These are phyloP conservation scores for Bugula neritina DNA, from an alignment of 2,888 invertebrate genomes.

Conservation along the genomic window DNA sequence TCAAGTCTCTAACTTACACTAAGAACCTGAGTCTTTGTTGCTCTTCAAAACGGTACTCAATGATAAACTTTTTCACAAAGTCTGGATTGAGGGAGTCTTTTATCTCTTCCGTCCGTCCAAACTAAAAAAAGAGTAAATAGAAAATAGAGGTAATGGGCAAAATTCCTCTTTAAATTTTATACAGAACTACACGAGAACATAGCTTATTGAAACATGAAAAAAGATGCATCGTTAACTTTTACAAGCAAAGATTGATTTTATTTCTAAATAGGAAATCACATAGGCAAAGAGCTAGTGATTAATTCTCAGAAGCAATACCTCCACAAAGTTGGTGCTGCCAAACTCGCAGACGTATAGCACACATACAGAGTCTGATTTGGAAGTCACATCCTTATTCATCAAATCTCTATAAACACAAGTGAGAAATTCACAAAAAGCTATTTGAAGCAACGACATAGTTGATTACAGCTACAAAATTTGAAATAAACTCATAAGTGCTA, in stretches of 20 bases:
- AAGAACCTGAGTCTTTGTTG: constrained; percentile 48
- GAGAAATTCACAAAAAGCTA: too few species aligned
- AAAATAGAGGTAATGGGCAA: not conserved
- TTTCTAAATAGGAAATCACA: too few species aligned
- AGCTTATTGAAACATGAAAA: too few species aligned
- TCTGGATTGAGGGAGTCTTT: constrained; percentile 58
- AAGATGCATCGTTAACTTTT: too few species aligned
- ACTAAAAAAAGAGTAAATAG: constrained; percentile 36
- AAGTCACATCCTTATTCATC: constrained; percentile 56
- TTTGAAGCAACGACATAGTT: too few species aligned
- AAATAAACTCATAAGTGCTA: too few species aligned
- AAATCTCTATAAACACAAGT: constrained; percentile 49
- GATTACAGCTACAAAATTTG: too few species aligned
- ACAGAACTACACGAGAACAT: too few species aligned
- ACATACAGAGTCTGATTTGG: constrained; percentile 60
- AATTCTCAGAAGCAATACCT: too few species aligned
- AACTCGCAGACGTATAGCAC: constrained; percentile 46
- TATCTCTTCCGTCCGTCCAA: constrained; percentile 58
- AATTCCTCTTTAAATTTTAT: too few species aligned
- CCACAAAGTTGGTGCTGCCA: constrained; percentile 34
- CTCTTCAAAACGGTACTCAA: constrained; percentile 52
- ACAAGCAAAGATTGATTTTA: too few species aligned
- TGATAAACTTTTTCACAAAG: constrained; percentile 56
- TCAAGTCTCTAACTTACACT: constrained; percentile 13
- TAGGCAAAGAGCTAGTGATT: too few species aligned